These are phyloP conservation scores for Ctenomys sociabilis DNA, from an alignment of 2,113 vertebrate species.

Conservation along the genomic window DNA sequence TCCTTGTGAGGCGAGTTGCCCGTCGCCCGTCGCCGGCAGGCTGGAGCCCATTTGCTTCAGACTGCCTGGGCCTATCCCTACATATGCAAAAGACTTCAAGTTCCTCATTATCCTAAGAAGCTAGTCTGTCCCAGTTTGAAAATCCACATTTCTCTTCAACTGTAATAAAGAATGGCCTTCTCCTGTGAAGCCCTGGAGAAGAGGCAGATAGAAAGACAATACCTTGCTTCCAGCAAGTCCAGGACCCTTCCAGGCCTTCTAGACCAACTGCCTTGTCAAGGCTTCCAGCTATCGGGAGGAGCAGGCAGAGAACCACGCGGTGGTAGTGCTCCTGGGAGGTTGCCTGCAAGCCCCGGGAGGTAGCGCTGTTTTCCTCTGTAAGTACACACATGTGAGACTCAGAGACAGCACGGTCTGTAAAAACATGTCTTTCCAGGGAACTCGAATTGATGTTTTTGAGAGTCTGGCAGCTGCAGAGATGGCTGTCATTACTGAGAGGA, in stretches of 20 bases:
- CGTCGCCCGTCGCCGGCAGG: too few species aligned
- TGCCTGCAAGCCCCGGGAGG: not conserved
- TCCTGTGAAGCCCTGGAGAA: slow-evolving; percentile 54
- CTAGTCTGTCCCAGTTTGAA: slow-evolving; percentile 68
- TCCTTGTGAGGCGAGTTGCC: slow-evolving; percentile 82
- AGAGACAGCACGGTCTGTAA: slow-evolving; percentile 63
- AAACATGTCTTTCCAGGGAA: slow-evolving; percentile 71
- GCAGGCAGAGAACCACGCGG: slow-evolving; percentile 87
- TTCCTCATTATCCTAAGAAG: slow-evolving; percentile 79
- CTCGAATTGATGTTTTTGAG: not conserved
- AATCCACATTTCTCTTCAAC: slow-evolving; percentile 63
- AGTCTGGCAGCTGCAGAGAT: slow-evolving; percentile 46
- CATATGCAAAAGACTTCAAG: slow-evolving; percentile 79
- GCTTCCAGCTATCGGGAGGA: slow-evolving; percentile 78
- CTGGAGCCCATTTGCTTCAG: slow-evolving; percentile 87
- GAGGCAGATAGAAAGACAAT: slow-evolving; percentile 27
- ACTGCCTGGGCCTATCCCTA: slow-evolving; percentile 87
- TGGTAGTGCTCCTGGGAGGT: slow-evolving; percentile 53
- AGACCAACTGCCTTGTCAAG: slow-evolving; percentile 56
- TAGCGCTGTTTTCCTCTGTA: slow-evolving; percentile 48
- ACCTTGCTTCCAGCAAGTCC: slow-evolving; percentile 73
- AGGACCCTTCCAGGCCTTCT: slow-evolving; percentile 76
- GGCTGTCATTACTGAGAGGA: slow-evolving; percentile 50
- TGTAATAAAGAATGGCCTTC: slow-evolving; percentile 75
- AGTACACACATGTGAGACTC: slow-evolving; percentile 65